Evolutionary conservation across 2,113 vertebrate genomes (phyloP).

Genomic region (Numida meleagris): DNA sequence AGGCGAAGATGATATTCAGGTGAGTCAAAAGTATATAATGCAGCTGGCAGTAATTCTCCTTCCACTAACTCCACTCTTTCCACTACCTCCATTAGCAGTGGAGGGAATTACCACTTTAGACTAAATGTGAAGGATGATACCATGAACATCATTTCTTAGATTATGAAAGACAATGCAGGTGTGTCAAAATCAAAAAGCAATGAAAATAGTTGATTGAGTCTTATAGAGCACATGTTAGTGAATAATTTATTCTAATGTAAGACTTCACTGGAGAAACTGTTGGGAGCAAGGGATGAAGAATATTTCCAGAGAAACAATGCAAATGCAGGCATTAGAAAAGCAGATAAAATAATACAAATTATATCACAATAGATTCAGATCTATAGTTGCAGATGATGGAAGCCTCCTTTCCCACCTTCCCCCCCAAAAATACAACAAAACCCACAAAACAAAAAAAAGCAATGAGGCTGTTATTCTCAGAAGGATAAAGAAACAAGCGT

Average conservation of each 20-base stretch:
- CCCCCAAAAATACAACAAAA: not conserved
- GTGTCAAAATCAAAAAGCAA: not conserved
- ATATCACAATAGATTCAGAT: not conserved
- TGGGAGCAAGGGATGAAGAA: not conserved
- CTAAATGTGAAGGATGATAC: not conserved
- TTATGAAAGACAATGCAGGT: not conserved
- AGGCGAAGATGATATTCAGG: not conserved
- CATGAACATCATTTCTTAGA: not conserved
- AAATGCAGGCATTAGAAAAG: not conserved
- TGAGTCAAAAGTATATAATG: not conserved
- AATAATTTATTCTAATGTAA: not conserved
- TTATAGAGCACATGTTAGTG: not conserved
- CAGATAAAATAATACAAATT: not conserved
- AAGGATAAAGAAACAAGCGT: not conserved
- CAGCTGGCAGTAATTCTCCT: not conserved
- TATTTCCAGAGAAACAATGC: not conserved
- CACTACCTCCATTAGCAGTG: not conserved
- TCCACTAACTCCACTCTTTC: not conserved
- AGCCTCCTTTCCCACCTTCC: not conserved
- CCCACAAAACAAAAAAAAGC: not conserved
- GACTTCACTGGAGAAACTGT: not conserved
- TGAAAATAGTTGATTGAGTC: not conserved
- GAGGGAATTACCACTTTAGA: not conserved
- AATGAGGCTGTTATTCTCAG: not conserved
- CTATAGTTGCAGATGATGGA: not conserved